Evolutionary conservation across 2,888 invertebrate genomes (phyloP), one percentile per base, ranked within the genome.

Genomic region (Pachydiplax longipennis): DNA sequence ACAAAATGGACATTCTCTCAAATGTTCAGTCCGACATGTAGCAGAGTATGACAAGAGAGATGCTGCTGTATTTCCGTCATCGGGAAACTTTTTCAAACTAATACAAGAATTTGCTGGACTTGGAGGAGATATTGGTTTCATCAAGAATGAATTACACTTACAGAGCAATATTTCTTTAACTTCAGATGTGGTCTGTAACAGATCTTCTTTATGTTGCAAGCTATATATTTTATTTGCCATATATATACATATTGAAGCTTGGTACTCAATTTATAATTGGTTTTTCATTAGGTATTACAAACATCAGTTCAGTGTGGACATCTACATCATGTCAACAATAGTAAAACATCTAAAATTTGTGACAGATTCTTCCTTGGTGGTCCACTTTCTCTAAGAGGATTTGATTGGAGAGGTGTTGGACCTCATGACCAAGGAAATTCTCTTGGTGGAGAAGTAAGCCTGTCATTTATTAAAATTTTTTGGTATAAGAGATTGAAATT

Each of bases 301-400:
- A 94, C 95, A 80, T 95, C 96, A 1, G 94, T 96, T n/a, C 95
- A 96, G 91, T 95, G 95, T 90, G 98, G 98, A 40, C 94, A 96
- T 80, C 94, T 98, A 92, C 95, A 90, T 35, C 58, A 90, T 37
- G 90, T 90, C 18, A 81, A 80, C 53, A 90, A 91, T 25, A 81
- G 48, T 31, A 91, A 91, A 80, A 91, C 73, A n/a, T 35, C 90
- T 35, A 95, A 95, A 92, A 94, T 97, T 91, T 95, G 96, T 53
- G 98, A 98, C 94, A 95, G 96, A 92, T 97, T 97, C 94, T 98
- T 96, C 94, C 94, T 98, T 82, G 99, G 99, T 4, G 99, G 99
- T 0, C 98, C 99, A 1, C 94, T 97, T 92, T 96, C 97, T 80
- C 93, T 99, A 40, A 95, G 99, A 92, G 99, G 99, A 22, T 99